These are phyloP conservation scores for Microchrysa polita DNA, from an alignment of 2,888 invertebrate species.

Conservation along the genomic window DNA sequence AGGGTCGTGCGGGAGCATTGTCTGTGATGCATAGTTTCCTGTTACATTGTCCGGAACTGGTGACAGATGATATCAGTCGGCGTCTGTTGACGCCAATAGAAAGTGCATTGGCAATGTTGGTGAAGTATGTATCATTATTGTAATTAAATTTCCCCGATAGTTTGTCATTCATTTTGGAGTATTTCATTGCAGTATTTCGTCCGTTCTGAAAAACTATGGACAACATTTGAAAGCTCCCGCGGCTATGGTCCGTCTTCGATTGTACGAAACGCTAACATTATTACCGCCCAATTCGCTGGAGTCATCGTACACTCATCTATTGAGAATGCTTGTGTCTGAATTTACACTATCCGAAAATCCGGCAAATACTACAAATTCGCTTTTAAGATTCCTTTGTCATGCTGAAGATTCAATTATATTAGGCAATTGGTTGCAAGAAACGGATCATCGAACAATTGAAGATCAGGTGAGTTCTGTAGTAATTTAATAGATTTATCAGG, in stretches of 20 bases:
- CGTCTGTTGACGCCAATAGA: conserved; percentile 91
- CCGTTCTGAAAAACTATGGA: conserved; percentile 87
- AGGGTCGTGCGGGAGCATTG: conserved; percentile 94
- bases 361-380: conserved; percentile 89
- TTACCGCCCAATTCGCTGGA: conserved; percentile 84
- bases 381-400: conserved; percentile 83
- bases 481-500: conserved; percentile 21
- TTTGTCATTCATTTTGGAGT: not conserved
- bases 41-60: conserved; percentile 87
- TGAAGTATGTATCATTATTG: conserved; percentile 74
- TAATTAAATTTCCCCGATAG: not conserved
- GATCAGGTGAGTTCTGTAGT: conserved; percentile 79
- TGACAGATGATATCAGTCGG: conserved; percentile 91
- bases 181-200: conserved; percentile 72
- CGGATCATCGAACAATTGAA: conserved; percentile 95
- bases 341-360: conserved; percentile 94
- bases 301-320: conserved; percentile 85
- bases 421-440: conserved; percentile 95
- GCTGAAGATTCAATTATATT: conserved; percentile 90
- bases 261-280: conserved; percentile 87
- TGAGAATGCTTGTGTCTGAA: conserved; percentile 93
- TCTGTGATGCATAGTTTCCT: conserved; percentile 96
- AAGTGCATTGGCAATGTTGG: conserved; percentile 92
- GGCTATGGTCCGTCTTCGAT: conserved; percentile 89
- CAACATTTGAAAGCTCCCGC: conserved; percentile 93